phyloP scores from a whole-genome alignment of 2,113 vertebrate genomes.

The Phyllostomus discolor region DNA sequence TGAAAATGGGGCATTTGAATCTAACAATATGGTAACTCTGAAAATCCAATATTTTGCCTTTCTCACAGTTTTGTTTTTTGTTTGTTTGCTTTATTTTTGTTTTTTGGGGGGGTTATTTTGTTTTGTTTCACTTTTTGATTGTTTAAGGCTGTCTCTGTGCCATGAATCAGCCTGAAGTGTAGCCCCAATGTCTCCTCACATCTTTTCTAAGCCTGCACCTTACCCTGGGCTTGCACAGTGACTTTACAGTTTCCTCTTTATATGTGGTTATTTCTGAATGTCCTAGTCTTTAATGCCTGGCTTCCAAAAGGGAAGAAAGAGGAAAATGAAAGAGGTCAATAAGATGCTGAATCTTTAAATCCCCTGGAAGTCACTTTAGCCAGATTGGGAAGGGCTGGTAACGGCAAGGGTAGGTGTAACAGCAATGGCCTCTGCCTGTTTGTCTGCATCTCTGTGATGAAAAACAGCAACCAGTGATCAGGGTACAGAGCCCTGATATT shows the following conservation, averaged over 20 bases:
- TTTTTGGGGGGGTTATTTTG: neutral
- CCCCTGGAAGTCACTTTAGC: neutral
- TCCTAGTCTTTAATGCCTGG: neutral
- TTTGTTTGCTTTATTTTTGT: neutral
- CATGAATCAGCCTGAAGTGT: neutral
- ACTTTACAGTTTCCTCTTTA: neutral
- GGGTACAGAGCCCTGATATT: neutral
- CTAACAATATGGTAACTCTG: neutral
- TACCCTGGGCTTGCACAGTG: neutral
- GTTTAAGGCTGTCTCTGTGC: neutral
- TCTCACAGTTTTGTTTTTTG: neutral
- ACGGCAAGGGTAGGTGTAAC: neutral
- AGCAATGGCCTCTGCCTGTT: neutral
- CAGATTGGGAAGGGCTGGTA: neutral
- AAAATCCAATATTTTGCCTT: neutral
- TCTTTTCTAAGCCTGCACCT: neutral
- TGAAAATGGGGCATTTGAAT: neutral
- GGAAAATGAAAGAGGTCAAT: neutral
- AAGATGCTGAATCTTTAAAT: neutral
- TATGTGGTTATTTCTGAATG: neutral
- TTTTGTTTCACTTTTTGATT: neutral
- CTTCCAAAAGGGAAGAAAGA: neutral
- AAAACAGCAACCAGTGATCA: neutral
- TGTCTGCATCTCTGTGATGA: neutral
- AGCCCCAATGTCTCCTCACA: neutral